These are phyloP conservation scores for Lepidostoma basale DNA, from an alignment of 1,140 invertebrate species.

Conservation along the genomic window DNA sequence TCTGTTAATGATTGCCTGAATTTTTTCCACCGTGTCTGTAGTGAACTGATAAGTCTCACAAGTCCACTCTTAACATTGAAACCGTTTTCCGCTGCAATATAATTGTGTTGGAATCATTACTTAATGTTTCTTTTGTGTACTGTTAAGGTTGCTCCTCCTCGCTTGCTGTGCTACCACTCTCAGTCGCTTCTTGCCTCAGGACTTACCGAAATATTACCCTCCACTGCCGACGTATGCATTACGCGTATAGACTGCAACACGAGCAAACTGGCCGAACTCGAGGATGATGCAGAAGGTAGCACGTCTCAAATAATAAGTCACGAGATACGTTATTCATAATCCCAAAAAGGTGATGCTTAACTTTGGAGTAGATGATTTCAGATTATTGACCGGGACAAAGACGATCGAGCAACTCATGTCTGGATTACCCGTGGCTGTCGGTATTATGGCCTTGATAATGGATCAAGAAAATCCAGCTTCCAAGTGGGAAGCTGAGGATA, in stretches of 20 bases:
- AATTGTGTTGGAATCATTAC: too few species aligned
- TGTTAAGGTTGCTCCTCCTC: neutral
- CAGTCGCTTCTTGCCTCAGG: neutral
- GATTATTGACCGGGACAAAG: neutral
- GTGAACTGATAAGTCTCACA: too few species aligned
- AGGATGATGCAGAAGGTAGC: neutral
- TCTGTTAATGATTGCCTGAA: too few species aligned
- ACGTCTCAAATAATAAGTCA: neutral
- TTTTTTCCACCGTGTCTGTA: too few species aligned
- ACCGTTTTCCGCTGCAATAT: too few species aligned
- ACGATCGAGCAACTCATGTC: neutral
- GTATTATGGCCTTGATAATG: neutral
- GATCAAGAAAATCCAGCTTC: neutral
- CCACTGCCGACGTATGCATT: slow-evolving; percentile 6
- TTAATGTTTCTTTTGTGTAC: too few species aligned
- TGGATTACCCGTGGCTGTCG: slow-evolving; percentile 13
- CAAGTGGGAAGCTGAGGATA: neutral
- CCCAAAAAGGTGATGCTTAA: too few species aligned
- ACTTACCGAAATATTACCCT: neutral
- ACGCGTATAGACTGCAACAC: neutral
- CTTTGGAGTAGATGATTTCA: slow-evolving; percentile 10
- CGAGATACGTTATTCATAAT: neutral
- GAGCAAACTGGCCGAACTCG: neutral
- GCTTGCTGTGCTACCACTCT: slow-evolving; percentile 10
- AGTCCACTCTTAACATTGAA: too few species aligned